Percentiles rank a stretch among this genome's conserved stretches.
These are phyloP conservation scores for Glyphotaelius pellucidus DNA, from an alignment of 2,888 invertebrate genomes.

Conservation along the genomic window DNA sequence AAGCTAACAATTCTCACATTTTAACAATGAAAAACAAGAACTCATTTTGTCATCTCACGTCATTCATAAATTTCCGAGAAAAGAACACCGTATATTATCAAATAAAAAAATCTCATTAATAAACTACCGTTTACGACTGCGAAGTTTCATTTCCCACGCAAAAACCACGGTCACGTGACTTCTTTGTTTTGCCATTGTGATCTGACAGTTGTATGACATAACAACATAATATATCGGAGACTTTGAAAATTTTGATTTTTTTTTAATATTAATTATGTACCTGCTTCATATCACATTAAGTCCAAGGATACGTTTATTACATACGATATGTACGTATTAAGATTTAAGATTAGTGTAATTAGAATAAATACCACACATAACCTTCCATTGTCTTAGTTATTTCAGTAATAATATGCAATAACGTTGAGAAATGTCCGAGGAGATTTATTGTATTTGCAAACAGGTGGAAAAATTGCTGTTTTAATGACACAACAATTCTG, in stretches of 20 bases:
- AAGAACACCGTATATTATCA: not conserved
- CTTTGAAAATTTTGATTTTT: not conserved
- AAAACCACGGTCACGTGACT: not conserved
- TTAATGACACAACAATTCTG: not conserved
- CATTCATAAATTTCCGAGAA: not conserved
- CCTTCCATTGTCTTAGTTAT: not conserved
- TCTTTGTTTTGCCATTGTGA: not conserved
- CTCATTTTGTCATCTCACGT: not conserved
- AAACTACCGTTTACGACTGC: conserved; percentile 2
- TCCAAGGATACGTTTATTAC: not conserved
- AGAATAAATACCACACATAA: not conserved
- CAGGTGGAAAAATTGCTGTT: not conserved
- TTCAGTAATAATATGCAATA: not conserved
- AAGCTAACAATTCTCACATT: not conserved
- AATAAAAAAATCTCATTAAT: not conserved
- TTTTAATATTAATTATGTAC: not conserved
- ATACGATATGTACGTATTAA: not conserved
- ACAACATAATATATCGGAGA: not conserved
- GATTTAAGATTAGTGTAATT: conserved; percentile 2
- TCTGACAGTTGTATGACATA: not conserved
- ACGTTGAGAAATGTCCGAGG: not conserved
- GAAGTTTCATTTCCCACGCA: not conserved
- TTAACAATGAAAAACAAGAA: not conserved
- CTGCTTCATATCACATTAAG: not conserved
- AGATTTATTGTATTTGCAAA: not conserved